These are phyloP conservation scores for Epirrita christyi DNA, from an alignment of 2,888 invertebrate species.

Conservation along the genomic window DNA sequence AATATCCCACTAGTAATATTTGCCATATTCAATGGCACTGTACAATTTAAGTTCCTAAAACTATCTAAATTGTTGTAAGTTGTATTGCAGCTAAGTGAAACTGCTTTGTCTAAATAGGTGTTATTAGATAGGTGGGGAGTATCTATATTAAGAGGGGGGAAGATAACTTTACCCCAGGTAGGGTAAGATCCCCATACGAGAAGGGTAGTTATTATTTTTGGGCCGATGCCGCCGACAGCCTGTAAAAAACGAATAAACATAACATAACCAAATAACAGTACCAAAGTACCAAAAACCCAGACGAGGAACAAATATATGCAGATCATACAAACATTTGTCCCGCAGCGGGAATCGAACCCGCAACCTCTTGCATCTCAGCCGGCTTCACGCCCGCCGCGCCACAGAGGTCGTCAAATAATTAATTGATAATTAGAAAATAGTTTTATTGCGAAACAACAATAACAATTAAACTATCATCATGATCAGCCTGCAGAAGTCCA, in stretches of 20 bases:
- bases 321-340: too few species aligned
- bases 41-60: constrained; percentile 52
- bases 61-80: constrained; percentile 38
- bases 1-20: constrained; percentile 48
- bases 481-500: too few species aligned
- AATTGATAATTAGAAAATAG: too few species aligned
- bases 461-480: too few species aligned
- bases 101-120: constrained; percentile 30
- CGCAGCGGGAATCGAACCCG: too few species aligned
- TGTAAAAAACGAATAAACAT: constrained; percentile 57
- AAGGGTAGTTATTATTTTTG: constrained; percentile 90
- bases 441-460: too few species aligned
- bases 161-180: constrained; percentile 90
- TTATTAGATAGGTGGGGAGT: constrained; percentile 1
- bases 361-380: too few species aligned
- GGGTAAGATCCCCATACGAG: constrained; percentile 90
- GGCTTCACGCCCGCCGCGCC: too few species aligned
- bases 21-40: constrained; percentile 41
- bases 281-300: too few species aligned
- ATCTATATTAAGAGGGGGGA: constrained; percentile 50
- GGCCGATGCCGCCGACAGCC: constrained; percentile 91
- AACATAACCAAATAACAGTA: too few species aligned
- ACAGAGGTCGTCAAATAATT: too few species aligned
- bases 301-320: too few species aligned
- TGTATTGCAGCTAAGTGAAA: constrained; percentile 49